Percentiles rank a stretch among this genome's conserved stretches.
phyloP scores from a whole-genome alignment of 2,113 vertebrate genomes.

The Sceloporus undulatus region DNA sequence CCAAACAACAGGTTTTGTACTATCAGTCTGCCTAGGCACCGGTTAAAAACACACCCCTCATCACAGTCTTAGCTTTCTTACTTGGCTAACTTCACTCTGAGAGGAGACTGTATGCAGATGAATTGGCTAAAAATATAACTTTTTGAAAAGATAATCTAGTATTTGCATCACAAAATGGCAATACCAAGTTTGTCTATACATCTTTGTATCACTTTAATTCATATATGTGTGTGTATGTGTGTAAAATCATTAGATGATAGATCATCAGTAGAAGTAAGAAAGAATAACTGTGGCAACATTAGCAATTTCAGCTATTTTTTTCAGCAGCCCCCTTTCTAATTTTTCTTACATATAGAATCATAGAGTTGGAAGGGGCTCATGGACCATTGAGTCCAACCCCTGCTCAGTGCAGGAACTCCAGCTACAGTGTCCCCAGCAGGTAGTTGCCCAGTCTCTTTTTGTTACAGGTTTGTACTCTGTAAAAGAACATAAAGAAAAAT shows the following conservation, averaged over 20 bases:
- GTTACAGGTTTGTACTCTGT: neutral
- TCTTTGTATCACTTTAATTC: slow-evolving; percentile 36
- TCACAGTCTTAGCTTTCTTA: neutral
- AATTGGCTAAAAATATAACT: neutral
- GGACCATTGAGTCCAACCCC: no score
- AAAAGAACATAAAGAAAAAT: neutral
- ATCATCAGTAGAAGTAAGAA: slow-evolving; percentile 10
- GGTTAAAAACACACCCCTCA: slow-evolving; percentile 5
- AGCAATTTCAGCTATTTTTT: slow-evolving; percentile 14
- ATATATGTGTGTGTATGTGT: no score
- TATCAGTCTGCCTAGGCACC: slow-evolving; percentile 14
- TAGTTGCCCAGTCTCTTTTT: no score
- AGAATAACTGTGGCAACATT: neutral
- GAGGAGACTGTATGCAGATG: slow-evolving; percentile 1
- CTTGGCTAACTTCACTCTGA: neutral
- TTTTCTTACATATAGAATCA: neutral
- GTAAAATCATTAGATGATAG: neutral
- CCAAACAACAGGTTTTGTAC: slow-evolving; percentile 29
- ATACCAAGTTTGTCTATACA: neutral
- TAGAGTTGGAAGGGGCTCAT: neutral
- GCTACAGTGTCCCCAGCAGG: no score
- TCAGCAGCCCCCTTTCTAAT: neutral
- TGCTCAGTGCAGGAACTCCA: no score
- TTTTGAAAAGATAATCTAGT: neutral
- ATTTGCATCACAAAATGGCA: neutral